Evolutionary conservation across 2,888 invertebrate species (phyloP), one percentile per base, ranked within the genome.

Genomic region (Trichogramma dendrolimi): DNA sequence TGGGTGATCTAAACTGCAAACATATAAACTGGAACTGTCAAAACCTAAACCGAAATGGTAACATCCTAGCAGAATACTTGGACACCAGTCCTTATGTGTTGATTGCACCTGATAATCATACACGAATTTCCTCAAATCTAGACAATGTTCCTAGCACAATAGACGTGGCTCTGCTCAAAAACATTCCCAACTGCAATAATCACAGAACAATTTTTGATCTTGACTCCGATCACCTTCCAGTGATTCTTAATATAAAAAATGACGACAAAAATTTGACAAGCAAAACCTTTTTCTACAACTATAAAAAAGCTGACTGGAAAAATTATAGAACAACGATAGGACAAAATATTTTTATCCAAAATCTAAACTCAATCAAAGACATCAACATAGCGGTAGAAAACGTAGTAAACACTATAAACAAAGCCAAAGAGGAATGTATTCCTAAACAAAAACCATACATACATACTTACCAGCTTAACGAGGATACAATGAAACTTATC

Each of bases 181-280:
- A 66, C 46, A 40, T 58, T 2, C 14, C 11, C 4, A 51, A 49
- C 4, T 46, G 52, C 2, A 48, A 49, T 0, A 55, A 48, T 6
- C 11, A 58, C 8, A 55, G 65, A 10, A 39, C 58, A 8, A 44
- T 58, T 1, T 14, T 60, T 6, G 65, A 67, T 62, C 48, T 68
- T 10, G 48, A 60, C 11, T 70, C 68, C 4, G 69, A 70, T 44
- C 68, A 70, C 49, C 47, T 59, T 0, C 69, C 69, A 11, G 53
- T 68, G 3, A 46, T 66, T 39, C 6, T 64, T 41, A 48, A 46
- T 1, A 27, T 64, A 47, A 39, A 49, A 7, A 14, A 39, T 10
- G n/a, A 53, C 5, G 6, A 55, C 11, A 8, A 7, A 2, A 51
- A 11, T 40, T 41, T 41, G 3, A n/a, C 14, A 6, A 8, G 8